A percentile compares a stretch with the other conserved stretches of the same genome.
phyloP scores from a whole-genome alignment of 2,113 vertebrate species.

The Rhabdomys dilectus region DNA sequence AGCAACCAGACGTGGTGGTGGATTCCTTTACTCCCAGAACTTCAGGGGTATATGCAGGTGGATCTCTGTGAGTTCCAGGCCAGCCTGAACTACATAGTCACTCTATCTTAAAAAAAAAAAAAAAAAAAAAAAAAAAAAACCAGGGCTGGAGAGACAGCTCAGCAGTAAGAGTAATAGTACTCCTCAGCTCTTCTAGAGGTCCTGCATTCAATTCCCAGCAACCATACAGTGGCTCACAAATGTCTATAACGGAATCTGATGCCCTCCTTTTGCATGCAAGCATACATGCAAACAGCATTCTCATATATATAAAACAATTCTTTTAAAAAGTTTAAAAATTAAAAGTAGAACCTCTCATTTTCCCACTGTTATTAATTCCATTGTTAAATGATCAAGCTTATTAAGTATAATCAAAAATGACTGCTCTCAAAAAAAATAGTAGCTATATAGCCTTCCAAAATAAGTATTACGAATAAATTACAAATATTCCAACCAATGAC shows the following conservation, averaged over 20 bases:
- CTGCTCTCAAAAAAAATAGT: conserved; percentile 15
- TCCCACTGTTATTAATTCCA: not conserved
- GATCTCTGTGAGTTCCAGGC: not conserved
- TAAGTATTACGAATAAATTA: not conserved
- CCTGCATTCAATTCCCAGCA: not conserved
- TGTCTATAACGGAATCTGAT: no score
- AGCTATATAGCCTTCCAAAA: not conserved
- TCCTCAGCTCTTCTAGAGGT: not conserved
- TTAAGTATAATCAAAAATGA: not conserved
- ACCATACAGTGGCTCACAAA: no score
- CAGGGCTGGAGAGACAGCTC: not conserved
- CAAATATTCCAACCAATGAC: not conserved
- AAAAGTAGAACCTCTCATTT: not conserved
- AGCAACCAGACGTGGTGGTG: no score
- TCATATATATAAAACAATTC: no score
- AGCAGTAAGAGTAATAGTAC: no score
- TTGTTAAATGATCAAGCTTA: not conserved
- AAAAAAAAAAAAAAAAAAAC: not conserved
- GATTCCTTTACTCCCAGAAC: not conserved
- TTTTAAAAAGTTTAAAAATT: no score
- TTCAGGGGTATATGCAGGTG: not conserved
- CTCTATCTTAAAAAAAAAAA: not conserved
- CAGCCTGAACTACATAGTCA: not conserved
- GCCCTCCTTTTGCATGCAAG: no score
- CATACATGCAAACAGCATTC: no score